phyloP scores from a whole-genome alignment of 2,797 vertebrate species.

The Rhabdomys pumilio region DNA sequence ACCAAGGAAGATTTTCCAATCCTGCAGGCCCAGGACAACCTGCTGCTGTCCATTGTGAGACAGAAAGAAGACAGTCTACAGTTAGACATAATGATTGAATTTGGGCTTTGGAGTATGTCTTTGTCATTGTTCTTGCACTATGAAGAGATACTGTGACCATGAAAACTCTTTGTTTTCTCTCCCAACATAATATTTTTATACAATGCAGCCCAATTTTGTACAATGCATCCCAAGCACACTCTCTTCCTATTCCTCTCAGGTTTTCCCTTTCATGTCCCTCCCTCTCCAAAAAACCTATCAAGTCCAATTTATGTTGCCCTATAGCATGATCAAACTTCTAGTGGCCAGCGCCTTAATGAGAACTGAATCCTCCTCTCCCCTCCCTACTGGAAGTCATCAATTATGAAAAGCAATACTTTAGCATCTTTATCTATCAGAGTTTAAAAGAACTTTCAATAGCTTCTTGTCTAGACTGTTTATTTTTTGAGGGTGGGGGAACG shows the following conservation, averaged over 20 bases:
- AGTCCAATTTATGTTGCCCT: not conserved
- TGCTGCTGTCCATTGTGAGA: not conserved
- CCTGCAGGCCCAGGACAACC: not conserved
- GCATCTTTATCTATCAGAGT: not conserved
- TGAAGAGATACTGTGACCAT: not conserved
- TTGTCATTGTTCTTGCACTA: not conserved
- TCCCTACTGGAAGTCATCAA: not conserved
- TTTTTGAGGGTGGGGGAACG: not conserved
- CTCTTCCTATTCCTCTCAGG: not conserved
- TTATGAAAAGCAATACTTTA: not conserved
- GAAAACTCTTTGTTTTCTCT: not conserved
- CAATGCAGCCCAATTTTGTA: not conserved
- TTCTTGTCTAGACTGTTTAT: not conserved
- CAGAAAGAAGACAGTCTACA: not conserved
- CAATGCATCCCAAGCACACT: not conserved
- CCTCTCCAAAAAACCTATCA: not conserved
- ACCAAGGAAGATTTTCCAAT: not conserved
- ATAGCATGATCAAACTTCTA: not conserved
- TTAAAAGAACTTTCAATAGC: not conserved
- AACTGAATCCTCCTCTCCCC: not conserved
- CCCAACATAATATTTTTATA: not conserved
- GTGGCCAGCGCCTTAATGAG: not conserved
- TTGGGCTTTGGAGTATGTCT: not conserved
- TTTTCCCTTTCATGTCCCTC: not conserved
- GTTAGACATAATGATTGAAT: not conserved